phyloP scores from a whole-genome alignment of 2,888 invertebrate genomes.

The Palloptera scutellata region DNA sequence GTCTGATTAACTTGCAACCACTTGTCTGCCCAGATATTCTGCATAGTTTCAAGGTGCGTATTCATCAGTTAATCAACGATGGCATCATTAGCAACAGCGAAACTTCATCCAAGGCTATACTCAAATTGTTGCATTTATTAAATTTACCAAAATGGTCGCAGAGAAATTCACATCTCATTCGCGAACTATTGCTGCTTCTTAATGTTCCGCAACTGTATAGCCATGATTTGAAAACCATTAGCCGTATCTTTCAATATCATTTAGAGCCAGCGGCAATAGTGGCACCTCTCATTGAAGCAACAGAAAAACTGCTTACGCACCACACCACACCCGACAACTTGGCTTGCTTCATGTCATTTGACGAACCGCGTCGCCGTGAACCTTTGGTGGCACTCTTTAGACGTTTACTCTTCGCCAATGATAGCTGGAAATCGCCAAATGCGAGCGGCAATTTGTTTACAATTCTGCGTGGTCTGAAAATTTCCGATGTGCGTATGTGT shows the following conservation, averaged over 20 bases:
- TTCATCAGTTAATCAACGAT: slow-evolving; percentile 54
- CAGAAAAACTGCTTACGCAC: slow-evolving; percentile 56
- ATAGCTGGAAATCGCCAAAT: slow-evolving; percentile 50
- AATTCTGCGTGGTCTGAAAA: slow-evolving; percentile 64
- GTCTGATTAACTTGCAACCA: slow-evolving; percentile 63
- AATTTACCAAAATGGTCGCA: slow-evolving; percentile 66
- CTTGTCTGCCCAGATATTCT: slow-evolving; percentile 62
- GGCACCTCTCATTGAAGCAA: slow-evolving; percentile 61
- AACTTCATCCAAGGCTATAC: slow-evolving; percentile 47
- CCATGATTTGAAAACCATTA: slow-evolving; percentile 61
- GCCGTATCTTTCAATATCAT: slow-evolving; percentile 65
- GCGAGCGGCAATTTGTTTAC: slow-evolving; percentile 63
- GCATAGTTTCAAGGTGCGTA: slow-evolving; percentile 58
- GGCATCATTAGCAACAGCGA: slow-evolving; percentile 48
- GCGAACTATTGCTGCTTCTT: slow-evolving; percentile 60
- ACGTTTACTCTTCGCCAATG: slow-evolving; percentile 48
- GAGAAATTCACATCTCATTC: slow-evolving; percentile 55
- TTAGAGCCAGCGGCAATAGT: slow-evolving; percentile 66
- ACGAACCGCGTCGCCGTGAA: slow-evolving; percentile 63
- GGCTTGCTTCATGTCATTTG: slow-evolving; percentile 64
- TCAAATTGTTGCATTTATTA: slow-evolving; percentile 63
- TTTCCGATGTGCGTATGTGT: slow-evolving; percentile 64
- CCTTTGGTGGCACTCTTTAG: slow-evolving; percentile 59
- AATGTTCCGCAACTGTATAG: slow-evolving; percentile 59
- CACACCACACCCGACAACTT: slow-evolving; percentile 63